Percentiles rank a stretch among this genome's conserved stretches.
These are phyloP conservation scores for Sander vitreus DNA, from an alignment of 2,113 vertebrate genomes.

Conservation along the genomic window DNA sequence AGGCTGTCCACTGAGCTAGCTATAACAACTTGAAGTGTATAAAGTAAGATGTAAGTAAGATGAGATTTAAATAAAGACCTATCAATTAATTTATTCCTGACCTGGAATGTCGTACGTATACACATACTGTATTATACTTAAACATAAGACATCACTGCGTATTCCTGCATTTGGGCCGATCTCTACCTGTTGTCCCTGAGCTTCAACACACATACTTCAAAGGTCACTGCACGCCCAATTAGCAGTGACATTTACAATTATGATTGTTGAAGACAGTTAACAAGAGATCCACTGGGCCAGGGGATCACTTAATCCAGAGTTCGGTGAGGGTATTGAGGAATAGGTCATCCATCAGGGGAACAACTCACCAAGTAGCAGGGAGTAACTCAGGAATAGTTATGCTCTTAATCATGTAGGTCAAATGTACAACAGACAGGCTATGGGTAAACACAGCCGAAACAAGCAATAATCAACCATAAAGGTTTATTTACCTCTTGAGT, in stretches of 20 bases:
- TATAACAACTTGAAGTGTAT: too few species aligned
- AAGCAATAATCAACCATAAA: slow-evolving; percentile 40
- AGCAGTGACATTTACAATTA: slow-evolving; percentile 76
- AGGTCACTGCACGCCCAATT: slow-evolving; percentile 80
- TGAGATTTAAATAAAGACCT: neutral
- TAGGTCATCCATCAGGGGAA: slow-evolving; percentile 58
- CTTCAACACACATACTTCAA: slow-evolving; percentile 48
- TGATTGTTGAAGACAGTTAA: slow-evolving; percentile 71
- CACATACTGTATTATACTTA: neutral
- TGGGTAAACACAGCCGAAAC: slow-evolving; percentile 40
- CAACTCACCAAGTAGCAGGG: slow-evolving; percentile 17
- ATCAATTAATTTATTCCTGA: neutral
- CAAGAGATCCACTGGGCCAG: slow-evolving; percentile 56
- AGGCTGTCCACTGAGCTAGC: too few species aligned
- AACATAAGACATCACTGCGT: neutral
- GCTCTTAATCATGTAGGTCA: slow-evolving; percentile 58
- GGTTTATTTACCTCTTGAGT: slow-evolving; percentile 52
- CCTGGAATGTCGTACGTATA: neutral
- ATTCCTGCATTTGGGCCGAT: neutral
- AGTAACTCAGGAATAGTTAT: slow-evolving; percentile 29
- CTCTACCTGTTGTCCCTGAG: slow-evolving; percentile 22
- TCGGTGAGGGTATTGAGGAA: slow-evolving; percentile 46
- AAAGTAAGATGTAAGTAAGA: too few species aligned
- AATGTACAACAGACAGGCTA: slow-evolving; percentile 27
- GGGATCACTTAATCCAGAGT: slow-evolving; percentile 69